Conservation (phyloP, 2,888 invertebrate species). For the Nomada fucata region DNA sequence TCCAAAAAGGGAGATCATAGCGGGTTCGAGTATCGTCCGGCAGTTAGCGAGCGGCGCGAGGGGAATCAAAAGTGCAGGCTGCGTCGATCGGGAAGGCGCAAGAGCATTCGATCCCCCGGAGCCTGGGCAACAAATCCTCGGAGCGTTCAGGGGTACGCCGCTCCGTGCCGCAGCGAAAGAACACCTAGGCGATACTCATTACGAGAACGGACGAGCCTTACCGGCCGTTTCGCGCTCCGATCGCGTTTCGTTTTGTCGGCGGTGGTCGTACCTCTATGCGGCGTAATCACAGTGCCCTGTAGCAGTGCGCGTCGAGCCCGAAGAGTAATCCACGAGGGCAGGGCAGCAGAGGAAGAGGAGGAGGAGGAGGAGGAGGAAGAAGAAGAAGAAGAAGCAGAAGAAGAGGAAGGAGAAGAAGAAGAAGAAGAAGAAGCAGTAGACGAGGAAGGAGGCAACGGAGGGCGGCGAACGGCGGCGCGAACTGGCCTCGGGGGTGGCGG, state of each 20-base stretch:
- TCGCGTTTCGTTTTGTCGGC: constrained; percentile 81
- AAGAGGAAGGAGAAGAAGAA: constrained; percentile 16
- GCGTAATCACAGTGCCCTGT: constrained; percentile 83
- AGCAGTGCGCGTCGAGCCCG: constrained; percentile 73
- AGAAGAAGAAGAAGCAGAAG: constrained; percentile 30
- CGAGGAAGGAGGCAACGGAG: constrained; percentile 48
- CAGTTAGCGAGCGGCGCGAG: constrained; percentile 31
- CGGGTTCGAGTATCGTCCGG: constrained; percentile 29
- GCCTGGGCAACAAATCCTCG: constrained; percentile 50
- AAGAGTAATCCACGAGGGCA: constrained; percentile 69
- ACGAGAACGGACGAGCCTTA: constrained; percentile 64
- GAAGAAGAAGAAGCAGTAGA: neutral
- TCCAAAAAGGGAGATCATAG: constrained; percentile 7
- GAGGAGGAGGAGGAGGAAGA: constrained; percentile 5
- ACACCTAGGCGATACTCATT: constrained; percentile 69
- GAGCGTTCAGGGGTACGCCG: constrained; percentile 11
- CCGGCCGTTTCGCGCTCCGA: constrained; percentile 62
- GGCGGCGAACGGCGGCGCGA: constrained; percentile 39
- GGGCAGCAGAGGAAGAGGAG: constrained; percentile 47
- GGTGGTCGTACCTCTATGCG: constrained; percentile 75
- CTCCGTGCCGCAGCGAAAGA: constrained; percentile 22
- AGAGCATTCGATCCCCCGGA: constrained; percentile 41
- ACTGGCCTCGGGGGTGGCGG: constrained; percentile 21
- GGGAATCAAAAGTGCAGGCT: constrained; percentile 43
- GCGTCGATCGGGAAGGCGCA: constrained; percentile 40